Evolutionary conservation across 1,140 invertebrate genomes (phyloP).

Genomic region (Melipona quadrifasciata): DNA sequence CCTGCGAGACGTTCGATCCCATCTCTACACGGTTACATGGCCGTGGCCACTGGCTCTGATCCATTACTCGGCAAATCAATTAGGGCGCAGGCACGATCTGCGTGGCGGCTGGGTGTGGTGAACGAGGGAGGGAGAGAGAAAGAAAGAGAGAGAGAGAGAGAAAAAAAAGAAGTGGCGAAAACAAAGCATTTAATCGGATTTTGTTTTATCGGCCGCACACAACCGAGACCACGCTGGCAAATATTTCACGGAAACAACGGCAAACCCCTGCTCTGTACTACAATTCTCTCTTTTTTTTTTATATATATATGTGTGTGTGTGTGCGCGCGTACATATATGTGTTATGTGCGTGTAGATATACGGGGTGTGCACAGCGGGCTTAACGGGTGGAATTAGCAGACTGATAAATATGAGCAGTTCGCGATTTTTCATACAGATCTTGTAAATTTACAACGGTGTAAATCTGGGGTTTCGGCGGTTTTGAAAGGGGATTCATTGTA

Average conservation of each 20-base stretch:
- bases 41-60: slow-evolving; percentile 48
- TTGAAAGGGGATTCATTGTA: too few species aligned
- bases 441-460: too few species aligned
- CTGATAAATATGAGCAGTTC: too few species aligned
- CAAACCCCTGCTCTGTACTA: slow-evolving; percentile 26
- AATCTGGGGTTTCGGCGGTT: too few species aligned
- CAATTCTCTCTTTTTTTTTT: neutral
- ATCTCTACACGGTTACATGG: too few species aligned
- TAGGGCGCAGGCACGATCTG: slow-evolving; percentile 54
- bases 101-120: slow-evolving; percentile 33
- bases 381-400: too few species aligned
- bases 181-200: slow-evolving; percentile 71
- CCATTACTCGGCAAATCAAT: slow-evolving; percentile 70
- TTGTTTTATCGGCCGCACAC: slow-evolving; percentile 68
- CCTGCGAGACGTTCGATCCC: too few species aligned
- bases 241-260: slow-evolving; percentile 65
- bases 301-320: neutral
- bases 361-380: neutral
- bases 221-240: slow-evolving; percentile 49
- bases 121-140: too few species aligned
- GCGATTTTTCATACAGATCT: too few species aligned
- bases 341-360: neutral
- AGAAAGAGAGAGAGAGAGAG: neutral
- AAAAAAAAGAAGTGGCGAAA: slow-evolving; percentile 60
- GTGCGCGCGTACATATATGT: neutral